Percentiles rank a stretch among this genome's conserved stretches.
Conservation (phyloP, 2,113 vertebrate genomes). For the Proteles cristata region DNA sequence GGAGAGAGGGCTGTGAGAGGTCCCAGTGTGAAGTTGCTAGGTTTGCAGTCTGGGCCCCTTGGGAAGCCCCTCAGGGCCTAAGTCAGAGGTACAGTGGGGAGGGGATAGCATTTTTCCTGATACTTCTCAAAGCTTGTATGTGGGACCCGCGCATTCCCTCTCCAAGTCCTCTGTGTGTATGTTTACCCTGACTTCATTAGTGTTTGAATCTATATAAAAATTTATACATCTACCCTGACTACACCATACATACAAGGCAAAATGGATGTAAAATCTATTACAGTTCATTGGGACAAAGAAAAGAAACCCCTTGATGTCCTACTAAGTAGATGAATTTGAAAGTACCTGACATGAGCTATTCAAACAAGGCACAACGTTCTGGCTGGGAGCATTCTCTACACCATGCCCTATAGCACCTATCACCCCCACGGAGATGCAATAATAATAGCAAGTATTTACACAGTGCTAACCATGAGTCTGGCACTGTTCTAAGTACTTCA, state of each 20-base stretch:
- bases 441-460: not conserved
- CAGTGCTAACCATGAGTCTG: not conserved
- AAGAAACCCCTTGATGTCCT: not conserved
- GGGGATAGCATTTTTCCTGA: not conserved
- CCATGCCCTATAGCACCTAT: not conserved
- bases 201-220: not conserved
- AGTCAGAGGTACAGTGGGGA: fast-evolving
- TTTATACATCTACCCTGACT: not conserved
- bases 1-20: not conserved
- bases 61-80: not conserved
- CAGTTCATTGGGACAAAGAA: not conserved
- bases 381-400: not conserved
- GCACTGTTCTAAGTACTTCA: not conserved
- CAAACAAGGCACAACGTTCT: not conserved
- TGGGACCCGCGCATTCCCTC: not conserved
- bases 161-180: not conserved
- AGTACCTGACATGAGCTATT: not conserved
- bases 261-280: not conserved
- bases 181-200: not conserved
- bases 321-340: not conserved
- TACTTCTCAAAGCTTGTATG: not conserved
- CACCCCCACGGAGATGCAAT: not conserved
- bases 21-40: not conserved
- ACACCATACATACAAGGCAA: not conserved
- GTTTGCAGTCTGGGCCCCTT: not conserved